These are phyloP conservation scores for Hippoglossus stenolepis DNA, from an alignment of 2,113 vertebrate species.

Conservation along the genomic window DNA sequence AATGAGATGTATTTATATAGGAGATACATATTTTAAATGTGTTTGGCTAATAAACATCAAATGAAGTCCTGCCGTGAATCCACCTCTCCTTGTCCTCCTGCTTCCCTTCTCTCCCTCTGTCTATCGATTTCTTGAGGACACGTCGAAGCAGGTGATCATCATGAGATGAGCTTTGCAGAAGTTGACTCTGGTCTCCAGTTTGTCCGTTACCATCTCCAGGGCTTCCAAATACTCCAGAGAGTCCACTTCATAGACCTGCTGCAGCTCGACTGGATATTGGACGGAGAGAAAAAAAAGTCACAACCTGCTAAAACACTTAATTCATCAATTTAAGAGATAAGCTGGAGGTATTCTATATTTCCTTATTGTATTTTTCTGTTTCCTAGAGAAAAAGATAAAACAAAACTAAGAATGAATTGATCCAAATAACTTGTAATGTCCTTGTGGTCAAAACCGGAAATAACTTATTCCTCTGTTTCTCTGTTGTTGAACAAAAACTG, in stretches of 20 bases:
- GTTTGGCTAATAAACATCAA: conserved; percentile 24
- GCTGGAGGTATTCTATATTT: not conserved
- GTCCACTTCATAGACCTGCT: conserved; percentile 93
- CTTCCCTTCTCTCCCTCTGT: conserved; percentile 19
- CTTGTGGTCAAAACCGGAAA: no score
- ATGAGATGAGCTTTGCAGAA: conserved; percentile 99
- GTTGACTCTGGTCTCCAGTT: conserved; percentile 95
- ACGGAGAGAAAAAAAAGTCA: conserved; percentile 21
- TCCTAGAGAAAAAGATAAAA: not conserved
- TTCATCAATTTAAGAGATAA: not conserved
- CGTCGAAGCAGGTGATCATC: conserved; percentile 99
- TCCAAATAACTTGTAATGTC: no score
- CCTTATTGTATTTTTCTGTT: not conserved
- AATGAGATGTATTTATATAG: conserved; percentile 12
- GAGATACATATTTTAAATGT: conserved; percentile 19
- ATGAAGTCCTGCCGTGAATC: conserved; percentile 17
- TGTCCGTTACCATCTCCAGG: conserved; percentile 93
- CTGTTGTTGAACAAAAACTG: no score
- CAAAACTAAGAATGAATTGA: no score
- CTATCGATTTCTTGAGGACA: conserved; percentile 92
- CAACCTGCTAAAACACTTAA: not conserved
- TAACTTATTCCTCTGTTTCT: no score
- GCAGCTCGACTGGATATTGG: conserved; percentile 88
- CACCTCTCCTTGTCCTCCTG: conserved; percentile 16
- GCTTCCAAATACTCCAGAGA: conserved; percentile 97